Conservation (phyloP, 2,797 vertebrate species). For the Austrolebias charrua region DNA sequence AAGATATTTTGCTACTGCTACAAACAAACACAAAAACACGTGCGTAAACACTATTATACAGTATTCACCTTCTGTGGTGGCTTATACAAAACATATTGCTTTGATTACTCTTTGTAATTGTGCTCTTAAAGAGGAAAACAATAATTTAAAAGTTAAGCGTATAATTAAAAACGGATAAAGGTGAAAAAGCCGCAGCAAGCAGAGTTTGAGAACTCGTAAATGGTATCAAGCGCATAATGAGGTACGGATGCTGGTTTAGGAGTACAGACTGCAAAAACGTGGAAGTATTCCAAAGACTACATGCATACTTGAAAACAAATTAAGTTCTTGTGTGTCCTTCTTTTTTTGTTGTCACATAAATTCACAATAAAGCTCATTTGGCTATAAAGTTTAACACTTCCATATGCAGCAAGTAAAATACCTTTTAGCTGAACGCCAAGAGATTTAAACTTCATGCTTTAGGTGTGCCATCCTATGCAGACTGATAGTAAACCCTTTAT, state of each 20-base stretch:
- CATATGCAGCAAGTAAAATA: slow-evolving; percentile 23
- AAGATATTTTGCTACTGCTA: no score
- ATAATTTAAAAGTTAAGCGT: slow-evolving; percentile 24
- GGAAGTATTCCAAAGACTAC: slow-evolving; percentile 32
- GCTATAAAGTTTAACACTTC: slow-evolving; percentile 5
- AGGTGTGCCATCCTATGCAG: slow-evolving; percentile 30
- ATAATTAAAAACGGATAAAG: slow-evolving; percentile 28
- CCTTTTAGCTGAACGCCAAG: slow-evolving; percentile 42
- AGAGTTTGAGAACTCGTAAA: slow-evolving; percentile 32
- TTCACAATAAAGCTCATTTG: not conserved
- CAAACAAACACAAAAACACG: no score
- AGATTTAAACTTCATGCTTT: slow-evolving; percentile 41
- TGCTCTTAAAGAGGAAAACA: slow-evolving; percentile 27
- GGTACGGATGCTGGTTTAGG: slow-evolving; percentile 30
- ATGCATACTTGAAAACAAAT: slow-evolving; percentile 34
- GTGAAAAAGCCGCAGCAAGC: slow-evolving; percentile 35
- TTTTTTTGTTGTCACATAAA: slow-evolving; percentile 31
- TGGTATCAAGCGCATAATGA: slow-evolving; percentile 48
- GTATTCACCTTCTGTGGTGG: no score
- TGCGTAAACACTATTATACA: no score
- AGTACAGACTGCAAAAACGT: slow-evolving; percentile 35
- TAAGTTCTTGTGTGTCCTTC: slow-evolving; percentile 21
- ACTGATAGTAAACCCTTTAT: slow-evolving; percentile 63
- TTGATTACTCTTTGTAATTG: no score
- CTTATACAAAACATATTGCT: no score